Base-by-base conservation (phyloP, 2,888 invertebrate species). In the Epistrophe grossulariae region DNA sequence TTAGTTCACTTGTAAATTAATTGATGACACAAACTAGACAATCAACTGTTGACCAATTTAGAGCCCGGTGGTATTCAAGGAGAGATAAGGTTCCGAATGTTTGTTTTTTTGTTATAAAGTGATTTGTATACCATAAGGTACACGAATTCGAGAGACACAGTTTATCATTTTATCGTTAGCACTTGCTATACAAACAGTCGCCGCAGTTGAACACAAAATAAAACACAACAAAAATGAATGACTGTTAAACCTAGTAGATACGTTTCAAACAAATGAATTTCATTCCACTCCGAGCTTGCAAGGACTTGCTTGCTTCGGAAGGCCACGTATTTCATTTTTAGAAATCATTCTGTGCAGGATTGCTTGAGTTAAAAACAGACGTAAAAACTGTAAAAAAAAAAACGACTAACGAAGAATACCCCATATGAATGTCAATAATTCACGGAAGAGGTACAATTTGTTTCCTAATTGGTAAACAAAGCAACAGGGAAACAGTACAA, bases 21-120 rank as follows among this genome's bases (percentile, higher is more conserved):
- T 85, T 88, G 81, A 88, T 85, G 80, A 81, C 84, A 82, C 76
- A 66, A 84, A 76, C 84, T 76, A 73, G 76, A 84, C 84, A 84
- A 84, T 74, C 70, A 84, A 74, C 73, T 68, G 68, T 70, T 79
- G 73, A 28, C 55, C 55, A 55, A 31, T 55, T 31, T 28, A 55
- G 28, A 55, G 10, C 9, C 55, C 55, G 15, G 28, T n/a, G 55
- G 7, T 28, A 55, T 31, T 55, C 15, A 55, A 28, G 28, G 15
- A 31, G 55, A 55, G 28, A 55, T 55, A 55, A 55, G 55, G 8
- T 28, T 55, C 15, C 3, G 2, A 15, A 15, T 13, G 52, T 15
- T 28, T 28, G 15, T 55, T 55, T 52, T 55, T 28, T 55, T 55
- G 24, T 52, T n/a, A 28, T 10, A 17, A 19, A 55, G 31, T 55